A percentile compares a stretch with the other conserved stretches of the same genome.
Evolutionary conservation across 2,797 vertebrate species (phyloP).

Genomic region (Tadarida brasiliensis): DNA sequence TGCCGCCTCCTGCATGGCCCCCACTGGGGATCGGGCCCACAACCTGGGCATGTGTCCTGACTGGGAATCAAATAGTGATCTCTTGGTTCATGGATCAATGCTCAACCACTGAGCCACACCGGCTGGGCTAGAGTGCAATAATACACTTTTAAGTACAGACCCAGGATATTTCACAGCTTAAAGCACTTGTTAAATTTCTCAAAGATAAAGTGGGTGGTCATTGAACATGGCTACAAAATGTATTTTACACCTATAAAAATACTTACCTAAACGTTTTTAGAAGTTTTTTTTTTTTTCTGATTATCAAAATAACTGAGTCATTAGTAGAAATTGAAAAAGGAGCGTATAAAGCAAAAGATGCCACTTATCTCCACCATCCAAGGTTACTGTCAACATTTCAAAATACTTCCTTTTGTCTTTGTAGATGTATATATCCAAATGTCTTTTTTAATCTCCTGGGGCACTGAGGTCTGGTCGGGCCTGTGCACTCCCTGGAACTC

Average conservation of each 20-base stretch:
- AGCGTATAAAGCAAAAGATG: background rate
- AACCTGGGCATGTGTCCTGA: background rate
- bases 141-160: background rate
- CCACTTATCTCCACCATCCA: background rate
- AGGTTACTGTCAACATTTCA: too few relatives aligned
- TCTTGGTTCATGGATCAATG: background rate
- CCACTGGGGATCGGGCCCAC: background rate
- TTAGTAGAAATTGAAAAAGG: conserved; percentile 1
- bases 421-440: too few relatives aligned
- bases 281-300: background rate
- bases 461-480: too few relatives aligned
- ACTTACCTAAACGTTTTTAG: conserved; percentile 2
- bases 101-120: background rate
- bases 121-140: background rate
- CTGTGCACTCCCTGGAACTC: too few relatives aligned
- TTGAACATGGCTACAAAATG: background rate
- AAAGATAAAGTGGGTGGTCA: background rate
- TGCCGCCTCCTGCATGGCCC: background rate
- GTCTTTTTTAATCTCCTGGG: too few relatives aligned
- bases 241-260: background rate
- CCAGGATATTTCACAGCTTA: background rate
- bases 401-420: too few relatives aligned
- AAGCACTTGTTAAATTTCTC: background rate
- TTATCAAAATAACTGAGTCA: background rate
- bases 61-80: too few relatives aligned